These are phyloP conservation scores for Pharmacophagus antenor DNA, from an alignment of 2,888 invertebrate species.

Conservation along the genomic window DNA sequence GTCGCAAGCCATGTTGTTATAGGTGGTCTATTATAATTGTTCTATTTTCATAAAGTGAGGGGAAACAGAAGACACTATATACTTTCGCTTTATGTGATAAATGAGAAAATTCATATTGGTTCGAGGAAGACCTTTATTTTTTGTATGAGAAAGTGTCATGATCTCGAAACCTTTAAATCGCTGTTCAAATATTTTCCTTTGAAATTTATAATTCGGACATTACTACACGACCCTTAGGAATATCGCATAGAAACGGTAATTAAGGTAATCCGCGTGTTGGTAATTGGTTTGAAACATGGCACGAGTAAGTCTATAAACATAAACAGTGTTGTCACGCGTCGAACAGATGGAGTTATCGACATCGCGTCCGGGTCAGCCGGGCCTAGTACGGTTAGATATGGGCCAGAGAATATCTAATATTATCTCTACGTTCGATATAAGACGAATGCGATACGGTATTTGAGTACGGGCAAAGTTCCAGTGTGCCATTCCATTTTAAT, in stretches of 20 bases:
- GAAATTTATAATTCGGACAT: neutral
- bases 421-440: constrained; percentile 33
- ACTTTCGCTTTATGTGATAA: no score
- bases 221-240: neutral
- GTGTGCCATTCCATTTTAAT: neutral
- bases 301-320: constrained; percentile 48
- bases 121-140: no score
- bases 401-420: constrained; percentile 41
- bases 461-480: neutral
- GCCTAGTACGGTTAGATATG: constrained; percentile 45
- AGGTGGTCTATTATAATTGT: no score
- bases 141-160: no score
- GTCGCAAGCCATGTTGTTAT: no score
- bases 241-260: no score
- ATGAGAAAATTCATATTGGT: no score
- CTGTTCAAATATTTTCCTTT: neutral
- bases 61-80: no score
- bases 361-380: constrained; percentile 63
- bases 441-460: constrained; percentile 24
- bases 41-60: no score
- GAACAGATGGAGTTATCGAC: constrained; percentile 60
- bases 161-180: neutral
- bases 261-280: constrained; percentile 11
- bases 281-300: constrained; percentile 42
- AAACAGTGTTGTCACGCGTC: constrained; percentile 59